Percentiles rank a stretch among this genome's conserved stretches.
These are phyloP conservation scores for Amblyteles armatorius DNA, from an alignment of 2,888 invertebrate genomes.

Conservation along the genomic window DNA sequence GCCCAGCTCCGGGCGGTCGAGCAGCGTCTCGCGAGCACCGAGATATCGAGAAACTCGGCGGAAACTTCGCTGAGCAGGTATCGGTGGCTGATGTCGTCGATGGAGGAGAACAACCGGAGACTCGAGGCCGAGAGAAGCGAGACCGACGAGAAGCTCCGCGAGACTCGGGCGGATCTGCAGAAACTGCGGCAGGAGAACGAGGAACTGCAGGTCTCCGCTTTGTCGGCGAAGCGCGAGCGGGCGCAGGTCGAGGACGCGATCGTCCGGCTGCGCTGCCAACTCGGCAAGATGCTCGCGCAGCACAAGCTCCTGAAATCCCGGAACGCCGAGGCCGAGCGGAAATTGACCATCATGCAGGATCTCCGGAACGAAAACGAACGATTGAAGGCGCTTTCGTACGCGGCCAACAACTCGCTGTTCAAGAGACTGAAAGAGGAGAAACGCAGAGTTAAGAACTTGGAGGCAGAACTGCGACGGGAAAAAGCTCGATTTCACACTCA, in stretches of 20 bases:
- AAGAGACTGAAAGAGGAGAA: conserved; percentile 76
- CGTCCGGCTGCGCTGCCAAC: conserved; percentile 73
- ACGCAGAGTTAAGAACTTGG: conserved; percentile 67
- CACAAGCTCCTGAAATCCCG: conserved; percentile 75
- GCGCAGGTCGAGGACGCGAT: conserved; percentile 78
- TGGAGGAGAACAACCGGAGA: conserved; percentile 73
- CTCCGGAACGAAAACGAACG: conserved; percentile 74
- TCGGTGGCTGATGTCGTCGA: conserved; percentile 70
- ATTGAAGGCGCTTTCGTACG: conserved; percentile 72
- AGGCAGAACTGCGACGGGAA: conserved; percentile 72
- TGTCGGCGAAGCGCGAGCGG: conserved; percentile 74
- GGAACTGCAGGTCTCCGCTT: conserved; percentile 70
- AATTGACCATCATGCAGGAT: conserved; percentile 73
- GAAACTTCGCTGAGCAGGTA: conserved; percentile 73
- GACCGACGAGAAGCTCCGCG: conserved; percentile 65
- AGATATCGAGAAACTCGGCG: conserved; percentile 71
- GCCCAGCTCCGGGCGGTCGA: conserved; percentile 71
- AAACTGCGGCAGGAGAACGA: conserved; percentile 74
- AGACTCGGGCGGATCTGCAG: conserved; percentile 69
- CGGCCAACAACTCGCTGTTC: conserved; percentile 75
- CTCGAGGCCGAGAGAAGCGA: conserved; percentile 73
- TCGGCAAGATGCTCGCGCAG: conserved; percentile 78
- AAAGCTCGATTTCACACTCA: conserved; percentile 61
- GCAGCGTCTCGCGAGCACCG: conserved; percentile 71
- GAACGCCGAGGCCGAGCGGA: conserved; percentile 75